Percentiles rank a stretch among this genome's conserved stretches.
Conservation (phyloP, 2,113 vertebrate species). For the Hirundichthys speculiger region DNA sequence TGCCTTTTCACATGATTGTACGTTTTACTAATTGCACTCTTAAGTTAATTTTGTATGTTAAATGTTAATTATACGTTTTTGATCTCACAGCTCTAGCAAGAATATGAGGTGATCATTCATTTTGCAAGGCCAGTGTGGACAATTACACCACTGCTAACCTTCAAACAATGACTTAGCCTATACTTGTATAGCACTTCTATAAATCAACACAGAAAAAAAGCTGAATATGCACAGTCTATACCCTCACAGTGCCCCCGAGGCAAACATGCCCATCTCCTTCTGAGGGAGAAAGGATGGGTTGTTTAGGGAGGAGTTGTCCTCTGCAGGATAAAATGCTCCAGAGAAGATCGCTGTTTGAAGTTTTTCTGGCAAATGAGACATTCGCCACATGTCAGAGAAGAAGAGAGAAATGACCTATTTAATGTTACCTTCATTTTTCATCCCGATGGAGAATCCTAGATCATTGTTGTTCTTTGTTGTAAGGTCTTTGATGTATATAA, state of each 20-base stretch:
- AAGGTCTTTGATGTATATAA: constrained; percentile 43
- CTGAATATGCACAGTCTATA: constrained; percentile 48
- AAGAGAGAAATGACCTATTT: constrained; percentile 51
- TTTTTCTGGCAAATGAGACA: constrained; percentile 33
- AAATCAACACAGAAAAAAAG: constrained; percentile 36
- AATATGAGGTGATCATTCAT: constrained; percentile 19
- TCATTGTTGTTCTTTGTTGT: constrained; percentile 45
- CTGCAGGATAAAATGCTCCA: constrained; percentile 21
- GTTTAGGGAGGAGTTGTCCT: constrained; percentile 28
- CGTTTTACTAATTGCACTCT: too few relatives aligned
- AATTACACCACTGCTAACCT: constrained; percentile 45
- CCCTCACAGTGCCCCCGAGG: constrained; percentile 34
- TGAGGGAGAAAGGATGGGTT: constrained; percentile 12
- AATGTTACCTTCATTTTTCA: constrained; percentile 56
- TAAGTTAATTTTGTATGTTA: neutral
- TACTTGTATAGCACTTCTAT: constrained; percentile 25
- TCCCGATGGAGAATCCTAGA: constrained; percentile 36
- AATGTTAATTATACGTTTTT: neutral
- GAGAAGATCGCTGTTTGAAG: constrained; percentile 53
- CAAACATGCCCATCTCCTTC: constrained; percentile 34
- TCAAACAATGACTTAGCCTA: constrained; percentile 54
- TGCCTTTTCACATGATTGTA: too few relatives aligned
- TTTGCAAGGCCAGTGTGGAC: constrained; percentile 20
- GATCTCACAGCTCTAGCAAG: constrained; percentile 2
- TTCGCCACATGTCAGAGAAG: neutral